Percentiles rank a stretch among this genome's conserved stretches.
phyloP scores from a whole-genome alignment of 2,888 invertebrate species.

The Julus scanicus region DNA sequence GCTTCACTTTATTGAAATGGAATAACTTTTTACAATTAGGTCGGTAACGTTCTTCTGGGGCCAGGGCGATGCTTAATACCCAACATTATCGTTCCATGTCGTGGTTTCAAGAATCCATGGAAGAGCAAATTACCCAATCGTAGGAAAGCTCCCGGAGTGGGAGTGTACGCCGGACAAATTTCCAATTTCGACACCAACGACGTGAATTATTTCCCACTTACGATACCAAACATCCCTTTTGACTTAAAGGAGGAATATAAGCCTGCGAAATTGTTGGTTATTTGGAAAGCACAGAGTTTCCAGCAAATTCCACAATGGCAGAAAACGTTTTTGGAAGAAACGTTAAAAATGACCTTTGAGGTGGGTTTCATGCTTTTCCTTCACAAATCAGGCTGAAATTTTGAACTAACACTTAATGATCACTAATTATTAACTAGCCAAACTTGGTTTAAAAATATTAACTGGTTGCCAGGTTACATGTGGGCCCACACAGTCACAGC shows the following conservation, averaged over 20 bases:
- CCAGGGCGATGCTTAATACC: background rate
- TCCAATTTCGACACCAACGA: constrained; percentile 52
- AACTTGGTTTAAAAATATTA: no score
- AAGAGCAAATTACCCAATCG: constrained; percentile 17
- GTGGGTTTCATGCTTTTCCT: no score
- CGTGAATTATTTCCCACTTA: background rate
- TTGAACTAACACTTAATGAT: no score
- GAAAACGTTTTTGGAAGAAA: no score
- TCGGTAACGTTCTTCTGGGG: background rate
- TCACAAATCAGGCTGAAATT: no score
- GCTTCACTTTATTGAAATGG: background rate
- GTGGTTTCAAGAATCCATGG: background rate
- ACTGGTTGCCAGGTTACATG: no score
- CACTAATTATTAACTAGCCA: no score
- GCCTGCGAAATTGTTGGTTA: constrained; percentile 45
- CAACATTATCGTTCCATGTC: background rate
- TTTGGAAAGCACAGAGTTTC: background rate
- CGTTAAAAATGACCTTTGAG: no score
- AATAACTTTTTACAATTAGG: background rate
- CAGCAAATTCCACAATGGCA: no score
- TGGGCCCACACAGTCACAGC: no score
- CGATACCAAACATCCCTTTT: constrained; percentile 53
- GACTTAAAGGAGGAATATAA: constrained; percentile 48
- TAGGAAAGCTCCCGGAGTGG: background rate
- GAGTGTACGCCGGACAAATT: constrained; percentile 54